A percentile compares a stretch with the other conserved stretches of the same genome.
phyloP scores from a whole-genome alignment of 2,888 invertebrate genomes.

The Lottia scabra region DNA sequence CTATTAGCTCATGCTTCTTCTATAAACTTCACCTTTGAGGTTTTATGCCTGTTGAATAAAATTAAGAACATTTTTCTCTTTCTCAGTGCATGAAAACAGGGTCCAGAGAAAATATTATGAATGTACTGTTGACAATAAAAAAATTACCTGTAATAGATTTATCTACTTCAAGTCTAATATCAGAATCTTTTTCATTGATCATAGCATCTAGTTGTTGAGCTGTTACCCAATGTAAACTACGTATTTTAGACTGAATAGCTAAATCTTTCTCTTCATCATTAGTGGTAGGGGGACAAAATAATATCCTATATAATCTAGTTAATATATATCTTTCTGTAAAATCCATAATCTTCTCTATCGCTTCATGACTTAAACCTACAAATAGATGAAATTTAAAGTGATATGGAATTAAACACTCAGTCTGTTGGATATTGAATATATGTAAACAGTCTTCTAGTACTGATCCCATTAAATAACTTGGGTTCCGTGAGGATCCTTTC shows the following conservation, averaged over 20 bases:
- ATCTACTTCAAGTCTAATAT: conserved; percentile 90
- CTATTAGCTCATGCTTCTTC: too few relatives aligned
- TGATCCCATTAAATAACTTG: too few relatives aligned
- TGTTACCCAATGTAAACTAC: conserved; percentile 96
- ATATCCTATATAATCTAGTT: conserved; percentile 85
- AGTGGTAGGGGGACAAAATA: conserved; percentile 91
- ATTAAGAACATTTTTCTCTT: too few relatives aligned
- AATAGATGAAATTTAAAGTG: not conserved
- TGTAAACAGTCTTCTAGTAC: too few relatives aligned
- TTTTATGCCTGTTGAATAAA: too few relatives aligned
- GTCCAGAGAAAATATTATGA: too few relatives aligned
- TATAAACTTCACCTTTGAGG: too few relatives aligned
- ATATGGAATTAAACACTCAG: too few relatives aligned
- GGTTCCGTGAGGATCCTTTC: too few relatives aligned
- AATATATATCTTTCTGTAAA: conserved; percentile 93
- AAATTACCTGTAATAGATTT: conserved; percentile 86
- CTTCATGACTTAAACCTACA: conserved; percentile 77
- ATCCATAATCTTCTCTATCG: conserved; percentile 86
- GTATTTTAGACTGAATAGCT: conserved; percentile 87
- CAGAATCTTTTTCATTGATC: conserved; percentile 86
- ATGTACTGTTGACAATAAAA: not conserved
- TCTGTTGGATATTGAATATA: too few relatives aligned
- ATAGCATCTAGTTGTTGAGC: conserved; percentile 92
- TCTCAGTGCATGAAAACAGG: too few relatives aligned
- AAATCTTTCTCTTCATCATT: conserved; percentile 91